Evolutionary conservation across 2,888 invertebrate genomes (phyloP).

Genomic region (Anthrax anthrax): DNA sequence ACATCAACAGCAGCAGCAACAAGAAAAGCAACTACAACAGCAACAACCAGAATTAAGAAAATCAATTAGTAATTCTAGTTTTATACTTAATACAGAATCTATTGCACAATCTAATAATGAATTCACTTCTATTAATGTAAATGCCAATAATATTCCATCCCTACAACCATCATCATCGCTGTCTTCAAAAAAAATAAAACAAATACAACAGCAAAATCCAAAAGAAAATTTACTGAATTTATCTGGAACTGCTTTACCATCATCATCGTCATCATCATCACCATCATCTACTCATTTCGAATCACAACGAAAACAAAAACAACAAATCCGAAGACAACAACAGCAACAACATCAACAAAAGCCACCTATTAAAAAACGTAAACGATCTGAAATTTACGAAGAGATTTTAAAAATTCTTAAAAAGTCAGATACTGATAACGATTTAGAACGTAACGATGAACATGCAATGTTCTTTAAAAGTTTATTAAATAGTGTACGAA

Average conservation of each 20-base stretch:
- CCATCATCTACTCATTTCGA: no score
- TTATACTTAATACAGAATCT: no score
- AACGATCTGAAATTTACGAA: constrained; percentile 4
- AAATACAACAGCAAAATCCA: no score
- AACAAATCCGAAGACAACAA: neutral
- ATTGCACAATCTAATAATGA: neutral
- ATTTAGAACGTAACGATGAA: constrained; percentile 9
- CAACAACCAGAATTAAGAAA: no score
- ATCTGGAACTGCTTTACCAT: no score
- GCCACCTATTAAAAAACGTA: no score
- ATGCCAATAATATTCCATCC: no score
- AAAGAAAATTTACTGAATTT: no score
- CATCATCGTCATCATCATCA: no score
- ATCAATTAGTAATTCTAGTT: no score
- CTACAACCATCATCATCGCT: neutral
- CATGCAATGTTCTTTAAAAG: constrained; percentile 17
- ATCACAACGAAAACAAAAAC: neutral
- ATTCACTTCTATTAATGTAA: no score
- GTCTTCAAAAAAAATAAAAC: no score
- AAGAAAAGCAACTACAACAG: neutral
- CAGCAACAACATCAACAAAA: neutral
- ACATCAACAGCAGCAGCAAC: constrained; percentile 1
- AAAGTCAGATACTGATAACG: neutral
- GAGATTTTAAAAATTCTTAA: constrained; percentile 7
- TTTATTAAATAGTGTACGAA: constrained; percentile 13